Conservation (phyloP, 2,797 vertebrate genomes). For the Ambastaia sidthimunki region DNA sequence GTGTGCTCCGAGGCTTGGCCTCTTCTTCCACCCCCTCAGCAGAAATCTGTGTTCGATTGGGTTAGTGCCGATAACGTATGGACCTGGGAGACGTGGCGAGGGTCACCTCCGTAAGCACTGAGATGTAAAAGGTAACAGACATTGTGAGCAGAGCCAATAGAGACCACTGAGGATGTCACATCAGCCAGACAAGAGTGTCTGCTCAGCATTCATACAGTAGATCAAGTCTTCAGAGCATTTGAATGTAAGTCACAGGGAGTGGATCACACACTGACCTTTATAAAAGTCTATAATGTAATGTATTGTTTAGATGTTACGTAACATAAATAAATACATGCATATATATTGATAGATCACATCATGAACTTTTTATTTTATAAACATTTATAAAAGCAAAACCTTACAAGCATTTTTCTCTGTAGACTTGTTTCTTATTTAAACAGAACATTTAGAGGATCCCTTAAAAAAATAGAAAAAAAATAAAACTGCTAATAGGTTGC, state of each 20-base stretch:
- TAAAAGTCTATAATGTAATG: neutral
- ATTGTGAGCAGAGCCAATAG: slow-evolving; percentile 79
- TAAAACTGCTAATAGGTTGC: too few relatives aligned
- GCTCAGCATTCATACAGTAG: slow-evolving; percentile 75
- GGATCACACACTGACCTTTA: slow-evolving; percentile 31
- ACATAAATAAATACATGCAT: too few relatives aligned
- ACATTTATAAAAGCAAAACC: too few relatives aligned
- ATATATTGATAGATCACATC: too few relatives aligned
- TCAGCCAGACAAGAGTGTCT: slow-evolving; percentile 76
- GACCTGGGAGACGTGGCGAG: slow-evolving; percentile 70
- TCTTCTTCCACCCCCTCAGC: slow-evolving; percentile 74
- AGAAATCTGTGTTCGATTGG: slow-evolving; percentile 85
- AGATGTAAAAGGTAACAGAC: slow-evolving; percentile 84
- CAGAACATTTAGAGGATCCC: too few relatives aligned
- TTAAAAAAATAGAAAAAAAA: too few relatives aligned
- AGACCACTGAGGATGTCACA: slow-evolving; percentile 79
- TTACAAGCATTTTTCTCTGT: neutral
- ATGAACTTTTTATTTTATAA: too few relatives aligned
- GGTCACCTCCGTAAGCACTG: slow-evolving; percentile 78
- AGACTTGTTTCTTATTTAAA: too few relatives aligned
- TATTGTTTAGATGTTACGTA: neutral
- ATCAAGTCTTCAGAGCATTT: slow-evolving; percentile 65
- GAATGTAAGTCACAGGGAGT: slow-evolving; percentile 47
- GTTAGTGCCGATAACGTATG: slow-evolving; percentile 80
- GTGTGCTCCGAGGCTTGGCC: slow-evolving; percentile 67